phyloP scores from a whole-genome alignment of 2,888 invertebrate genomes.

The Dichetophora obliterata region DNA sequence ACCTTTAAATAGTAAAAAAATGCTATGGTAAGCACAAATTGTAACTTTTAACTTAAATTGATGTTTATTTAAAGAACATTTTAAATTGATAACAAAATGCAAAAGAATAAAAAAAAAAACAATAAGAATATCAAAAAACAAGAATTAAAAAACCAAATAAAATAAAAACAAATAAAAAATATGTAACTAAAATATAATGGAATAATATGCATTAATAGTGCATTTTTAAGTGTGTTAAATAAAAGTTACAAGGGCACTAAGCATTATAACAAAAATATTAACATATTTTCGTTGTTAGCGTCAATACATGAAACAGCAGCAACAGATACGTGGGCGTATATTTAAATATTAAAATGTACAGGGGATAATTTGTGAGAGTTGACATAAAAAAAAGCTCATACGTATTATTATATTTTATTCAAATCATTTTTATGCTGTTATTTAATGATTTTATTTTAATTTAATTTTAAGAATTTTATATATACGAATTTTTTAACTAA shows the following conservation, averaged over 20 bases:
- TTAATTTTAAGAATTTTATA: conserved; percentile 8
- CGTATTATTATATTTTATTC: conserved; percentile 29
- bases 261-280: conserved; percentile 1
- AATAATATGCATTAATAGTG: neutral
- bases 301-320: neutral
- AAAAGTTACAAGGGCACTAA: conserved; percentile 7
- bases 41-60: conserved; percentile 7
- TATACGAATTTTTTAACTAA: conserved; percentile 20
- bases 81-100: neutral
- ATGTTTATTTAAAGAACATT: neutral
- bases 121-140: neutral
- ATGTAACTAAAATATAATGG: neutral
- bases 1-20: neutral
- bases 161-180: neutral
- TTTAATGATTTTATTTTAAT: conserved; percentile 5
- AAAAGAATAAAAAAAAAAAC: conserved; percentile 26
- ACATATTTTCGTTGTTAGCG: conserved; percentile 17
- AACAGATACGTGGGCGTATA: neutral
- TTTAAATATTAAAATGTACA: conserved; percentile 26
- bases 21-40: conserved; percentile 12
- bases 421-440: conserved; percentile 25
- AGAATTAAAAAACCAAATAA: neutral
- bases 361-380: conserved; percentile 29
- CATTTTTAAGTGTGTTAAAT: neutral
- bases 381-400: conserved; percentile 20